A percentile compares a stretch with the other conserved stretches of the same genome.
These are phyloP conservation scores for Pseudocheirus occidentalis DNA, from an alignment of 2,797 vertebrate species.

Conservation along the genomic window DNA sequence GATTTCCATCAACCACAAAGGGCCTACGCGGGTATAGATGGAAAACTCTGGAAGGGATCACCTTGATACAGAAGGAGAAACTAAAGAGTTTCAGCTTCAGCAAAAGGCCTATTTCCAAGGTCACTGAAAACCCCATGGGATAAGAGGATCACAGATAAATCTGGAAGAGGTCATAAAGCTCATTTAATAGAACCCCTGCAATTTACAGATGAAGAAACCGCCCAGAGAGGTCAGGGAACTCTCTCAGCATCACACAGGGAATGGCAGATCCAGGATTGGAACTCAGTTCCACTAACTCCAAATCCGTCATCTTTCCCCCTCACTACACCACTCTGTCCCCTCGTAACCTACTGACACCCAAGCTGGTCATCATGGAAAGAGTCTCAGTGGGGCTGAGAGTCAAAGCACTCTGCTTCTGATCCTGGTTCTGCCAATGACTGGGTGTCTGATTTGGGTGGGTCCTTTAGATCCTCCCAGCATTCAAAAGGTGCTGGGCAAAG, in stretches of 20 bases:
- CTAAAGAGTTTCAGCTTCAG: not conserved
- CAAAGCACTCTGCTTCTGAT: not conserved
- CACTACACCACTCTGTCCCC: not conserved
- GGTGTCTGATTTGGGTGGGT: not conserved
- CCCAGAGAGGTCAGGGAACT: not conserved
- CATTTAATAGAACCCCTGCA: not conserved
- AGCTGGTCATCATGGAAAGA: not conserved
- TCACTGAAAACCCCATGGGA: not conserved
- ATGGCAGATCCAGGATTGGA: not conserved
- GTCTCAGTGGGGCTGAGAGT: not conserved
- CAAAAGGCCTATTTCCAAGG: not conserved
- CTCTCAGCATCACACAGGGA: not conserved
- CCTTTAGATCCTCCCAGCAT: not conserved
- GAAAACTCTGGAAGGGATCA: constrained; percentile 1
- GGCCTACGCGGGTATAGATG: not conserved
- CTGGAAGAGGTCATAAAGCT: not conserved
- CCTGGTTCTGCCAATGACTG: not conserved
- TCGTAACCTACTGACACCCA: not conserved
- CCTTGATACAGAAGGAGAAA: not conserved
- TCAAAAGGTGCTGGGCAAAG: not conserved
- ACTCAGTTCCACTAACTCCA: not conserved
- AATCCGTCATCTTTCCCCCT: not conserved
- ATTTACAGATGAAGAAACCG: not conserved
- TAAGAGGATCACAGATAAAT: not conserved
- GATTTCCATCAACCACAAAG: not conserved